Evolutionary conservation across 2,888 invertebrate genomes (phyloP).

Genomic region (Amblyjoppa proteus): DNA sequence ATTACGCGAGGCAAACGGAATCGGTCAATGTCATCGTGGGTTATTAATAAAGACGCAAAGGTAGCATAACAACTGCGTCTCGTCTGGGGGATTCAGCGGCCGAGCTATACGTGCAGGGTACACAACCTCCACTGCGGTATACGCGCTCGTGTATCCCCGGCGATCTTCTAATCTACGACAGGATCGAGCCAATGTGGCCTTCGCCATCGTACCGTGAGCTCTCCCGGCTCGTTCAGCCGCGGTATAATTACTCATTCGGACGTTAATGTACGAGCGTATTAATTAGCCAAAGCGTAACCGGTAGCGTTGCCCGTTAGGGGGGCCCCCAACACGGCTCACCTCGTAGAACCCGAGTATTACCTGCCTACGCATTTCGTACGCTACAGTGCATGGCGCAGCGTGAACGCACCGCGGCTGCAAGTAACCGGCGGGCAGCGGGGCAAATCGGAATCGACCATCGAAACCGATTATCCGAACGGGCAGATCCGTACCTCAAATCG

Average conservation of each 20-base stretch:
- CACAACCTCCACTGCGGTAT: neutral
- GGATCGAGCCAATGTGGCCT: conserved; percentile 73
- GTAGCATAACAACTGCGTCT: conserved; percentile 53
- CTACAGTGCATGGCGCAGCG: conserved; percentile 7
- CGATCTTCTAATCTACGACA: conserved; percentile 80
- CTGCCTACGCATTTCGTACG: conserved; percentile 60
- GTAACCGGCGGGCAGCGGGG: conserved; percentile 27
- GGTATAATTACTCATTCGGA: conserved; percentile 80
- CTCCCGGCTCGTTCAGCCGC: conserved; percentile 67
- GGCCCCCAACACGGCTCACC: conserved; percentile 13
- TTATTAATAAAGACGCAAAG: conserved; percentile 83
- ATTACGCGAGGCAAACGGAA: conserved; percentile 77
- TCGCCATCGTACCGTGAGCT: conserved; percentile 66
- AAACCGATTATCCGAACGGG: conserved; percentile 60
- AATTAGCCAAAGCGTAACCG: conserved; percentile 77
- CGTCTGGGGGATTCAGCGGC: conserved; percentile 12
- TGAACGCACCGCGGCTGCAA: neutral
- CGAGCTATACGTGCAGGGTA: conserved; percentile 9
- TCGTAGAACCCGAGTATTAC: conserved; percentile 39
- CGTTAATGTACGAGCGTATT: conserved; percentile 80
- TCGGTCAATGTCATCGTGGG: conserved; percentile 82
- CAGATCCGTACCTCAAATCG: conserved; percentile 50
- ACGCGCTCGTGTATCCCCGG: conserved; percentile 60
- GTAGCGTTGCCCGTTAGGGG: conserved; percentile 67
- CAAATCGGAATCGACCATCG: conserved; percentile 46